Evolutionary conservation across 37 sponge, comb jelly and placozoan genomes (phyloP).

Genomic region (Beroe ovata): DNA sequence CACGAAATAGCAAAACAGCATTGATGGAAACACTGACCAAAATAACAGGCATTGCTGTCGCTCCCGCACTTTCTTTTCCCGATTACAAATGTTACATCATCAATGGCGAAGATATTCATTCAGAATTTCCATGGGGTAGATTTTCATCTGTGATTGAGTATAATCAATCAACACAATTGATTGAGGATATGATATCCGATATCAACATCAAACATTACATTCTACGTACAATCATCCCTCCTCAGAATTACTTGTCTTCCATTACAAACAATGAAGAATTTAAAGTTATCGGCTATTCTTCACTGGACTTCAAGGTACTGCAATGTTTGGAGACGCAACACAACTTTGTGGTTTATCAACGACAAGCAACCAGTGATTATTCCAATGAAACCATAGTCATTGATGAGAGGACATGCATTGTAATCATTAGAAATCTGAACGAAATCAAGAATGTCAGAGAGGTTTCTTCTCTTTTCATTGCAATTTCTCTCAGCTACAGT

Average conservation of each 20-base stretch:
- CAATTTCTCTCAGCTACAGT: slow-evolving; percentile 1
- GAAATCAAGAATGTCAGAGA: slow-evolving; percentile 23
- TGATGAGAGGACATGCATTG: slow-evolving; percentile 28
- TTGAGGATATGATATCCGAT: background rate
- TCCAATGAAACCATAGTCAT: slow-evolving; percentile 16
- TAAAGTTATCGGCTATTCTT: slow-evolving; percentile 2
- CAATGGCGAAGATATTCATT: background rate
- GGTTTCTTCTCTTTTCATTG: slow-evolving; percentile 1
- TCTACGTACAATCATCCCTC: background rate
- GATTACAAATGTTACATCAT: background rate
- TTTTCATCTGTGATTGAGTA: slow-evolving; percentile 36
- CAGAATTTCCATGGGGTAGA: background rate
- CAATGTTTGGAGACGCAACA: slow-evolving; percentile 7
- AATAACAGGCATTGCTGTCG: slow-evolving; percentile 14
- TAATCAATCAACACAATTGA: background rate
- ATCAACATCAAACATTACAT: slow-evolving; percentile 26
- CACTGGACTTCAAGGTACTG: slow-evolving; percentile 3
- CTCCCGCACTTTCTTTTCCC: slow-evolving; percentile 19
- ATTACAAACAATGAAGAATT: background rate
- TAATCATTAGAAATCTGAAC: background rate
- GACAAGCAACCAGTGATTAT: slow-evolving; percentile 20
- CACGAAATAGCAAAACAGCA: background rate
- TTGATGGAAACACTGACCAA: background rate
- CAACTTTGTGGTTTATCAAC: slow-evolving; percentile 36
- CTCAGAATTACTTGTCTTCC: background rate